Evolutionary conservation across 2,113 vertebrate species (phyloP), one percentile per base, ranked within the genome.

Genomic region (Petrocephalus zakoni): DNA sequence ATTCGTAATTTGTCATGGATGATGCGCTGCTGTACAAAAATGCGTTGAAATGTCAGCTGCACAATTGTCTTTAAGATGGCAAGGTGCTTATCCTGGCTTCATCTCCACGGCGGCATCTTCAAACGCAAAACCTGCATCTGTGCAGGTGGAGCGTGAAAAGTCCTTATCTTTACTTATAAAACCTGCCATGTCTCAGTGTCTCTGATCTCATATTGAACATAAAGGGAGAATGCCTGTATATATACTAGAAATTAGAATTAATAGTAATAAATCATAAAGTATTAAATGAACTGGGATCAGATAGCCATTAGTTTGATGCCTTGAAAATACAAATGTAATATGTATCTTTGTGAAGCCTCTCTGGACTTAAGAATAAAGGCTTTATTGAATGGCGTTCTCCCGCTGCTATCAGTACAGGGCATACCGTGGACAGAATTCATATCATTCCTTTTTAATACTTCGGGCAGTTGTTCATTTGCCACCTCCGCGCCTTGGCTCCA

Each of bases 401-500:
- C 87, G 75, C 89, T 90, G 88, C 87, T 81, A 87, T 90, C 90
- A 4, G 92, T 92, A 92, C 91, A 90, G 87, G 93, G 90, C 82
- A 89, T 88, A 90, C 87, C 22, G 51, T 64, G 87, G 90, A 89
- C 92, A 91, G 93, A 94, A 93, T 88, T 87, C 90, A 93, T 85
- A 90, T 91, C 90, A 90, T 92, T 88, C 88, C 78, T 75, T 87
- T 90, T 85, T 89, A 85, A 37, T 53, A 89, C 91, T 93, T 88
- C 8, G 10, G 88, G 91, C 89, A 13, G 78, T 92, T 75, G 90
- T 93, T 94, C 93, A 94, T 92, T 94, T 94, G 93, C 91, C 93
- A 91, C 90, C 92, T 93, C 89, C 88, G 88, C 46, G 81, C 49
- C 85, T 94, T 92, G 90, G 91, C 90, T 92, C 92, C 89, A 91